These are phyloP conservation scores for Formica selysi DNA, from an alignment of 1,140 invertebrate genomes.

Conservation along the genomic window DNA sequence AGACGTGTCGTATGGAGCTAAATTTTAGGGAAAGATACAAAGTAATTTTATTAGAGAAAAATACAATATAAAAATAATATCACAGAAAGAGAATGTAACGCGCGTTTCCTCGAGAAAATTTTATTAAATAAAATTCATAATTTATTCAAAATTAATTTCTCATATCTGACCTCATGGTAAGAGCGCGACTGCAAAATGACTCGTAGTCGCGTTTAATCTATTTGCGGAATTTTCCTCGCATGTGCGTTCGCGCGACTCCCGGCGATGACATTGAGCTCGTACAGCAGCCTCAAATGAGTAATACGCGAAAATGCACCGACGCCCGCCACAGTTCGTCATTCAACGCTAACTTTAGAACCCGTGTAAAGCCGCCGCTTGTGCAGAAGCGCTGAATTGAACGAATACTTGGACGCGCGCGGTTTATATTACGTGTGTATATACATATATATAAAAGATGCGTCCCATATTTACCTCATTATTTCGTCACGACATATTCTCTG, in stretches of 20 bases:
- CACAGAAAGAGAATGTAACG: background rate
- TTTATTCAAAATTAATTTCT: background rate
- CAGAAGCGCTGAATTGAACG: constrained; percentile 70
- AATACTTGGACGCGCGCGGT: constrained; percentile 63
- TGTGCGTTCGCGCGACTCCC: constrained; percentile 18
- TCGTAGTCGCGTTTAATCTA: constrained; percentile 40
- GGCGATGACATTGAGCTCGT: constrained; percentile 42
- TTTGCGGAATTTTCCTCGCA: constrained; percentile 39
- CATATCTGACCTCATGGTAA: background rate
- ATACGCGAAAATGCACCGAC: constrained; percentile 54
- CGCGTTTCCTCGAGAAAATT: background rate
- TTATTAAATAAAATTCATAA: too few relatives aligned
- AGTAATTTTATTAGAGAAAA: background rate
- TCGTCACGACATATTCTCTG: constrained; percentile 7
- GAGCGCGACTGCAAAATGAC: background rate
- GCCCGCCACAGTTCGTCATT: constrained; percentile 42
- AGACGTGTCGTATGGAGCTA: background rate
- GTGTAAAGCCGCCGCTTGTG: constrained; percentile 59
- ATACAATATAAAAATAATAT: background rate
- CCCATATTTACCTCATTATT: constrained; percentile 6
- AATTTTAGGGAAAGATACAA: background rate
- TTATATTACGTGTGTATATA: constrained; percentile 11
- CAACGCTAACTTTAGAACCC: constrained; percentile 71
- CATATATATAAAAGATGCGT: background rate
- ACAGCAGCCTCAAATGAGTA: constrained; percentile 65